Evolutionary conservation across 2,888 invertebrate species (phyloP).

Genomic region (Tricholauxania praeusta): DNA sequence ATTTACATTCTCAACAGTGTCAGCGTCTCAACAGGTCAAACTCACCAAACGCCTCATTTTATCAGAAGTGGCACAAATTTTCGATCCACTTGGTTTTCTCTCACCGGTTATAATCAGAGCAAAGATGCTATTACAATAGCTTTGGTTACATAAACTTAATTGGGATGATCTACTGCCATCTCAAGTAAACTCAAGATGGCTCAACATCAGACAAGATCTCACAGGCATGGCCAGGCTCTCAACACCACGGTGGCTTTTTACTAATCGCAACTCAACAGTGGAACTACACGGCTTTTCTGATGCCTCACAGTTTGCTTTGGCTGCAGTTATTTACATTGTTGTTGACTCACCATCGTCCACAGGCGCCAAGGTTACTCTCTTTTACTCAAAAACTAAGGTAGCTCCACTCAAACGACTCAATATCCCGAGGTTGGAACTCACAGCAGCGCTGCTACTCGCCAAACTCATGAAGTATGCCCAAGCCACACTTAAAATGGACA

Average conservation of each 20-base stretch:
- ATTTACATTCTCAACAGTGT: constrained; percentile 2
- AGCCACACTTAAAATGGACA: too few species aligned
- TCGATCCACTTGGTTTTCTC: constrained; percentile 31
- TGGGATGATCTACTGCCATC: too few species aligned
- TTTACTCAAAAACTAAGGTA: neutral
- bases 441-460: neutral
- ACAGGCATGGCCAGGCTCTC: neutral
- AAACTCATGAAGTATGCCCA: too few species aligned
- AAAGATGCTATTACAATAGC: constrained; percentile 22
- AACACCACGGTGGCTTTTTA: neutral
- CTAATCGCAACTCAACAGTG: neutral
- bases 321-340: neutral
- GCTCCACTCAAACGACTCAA: neutral
- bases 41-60: constrained; percentile 23
- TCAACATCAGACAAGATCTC: constrained; percentile 1
- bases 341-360: neutral
- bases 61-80: constrained; percentile 32
- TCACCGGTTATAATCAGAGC: constrained; percentile 21
- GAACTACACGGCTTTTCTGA: constrained; percentile 23
- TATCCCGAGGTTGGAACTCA: neutral
- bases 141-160: too few species aligned
- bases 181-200: too few species aligned
- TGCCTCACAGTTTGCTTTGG: constrained; percentile 17
- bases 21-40: neutral
- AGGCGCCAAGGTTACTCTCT: neutral